phyloP scores from a whole-genome alignment of 2,888 invertebrate genomes.

The Dorcus parallelipipedus region DNA sequence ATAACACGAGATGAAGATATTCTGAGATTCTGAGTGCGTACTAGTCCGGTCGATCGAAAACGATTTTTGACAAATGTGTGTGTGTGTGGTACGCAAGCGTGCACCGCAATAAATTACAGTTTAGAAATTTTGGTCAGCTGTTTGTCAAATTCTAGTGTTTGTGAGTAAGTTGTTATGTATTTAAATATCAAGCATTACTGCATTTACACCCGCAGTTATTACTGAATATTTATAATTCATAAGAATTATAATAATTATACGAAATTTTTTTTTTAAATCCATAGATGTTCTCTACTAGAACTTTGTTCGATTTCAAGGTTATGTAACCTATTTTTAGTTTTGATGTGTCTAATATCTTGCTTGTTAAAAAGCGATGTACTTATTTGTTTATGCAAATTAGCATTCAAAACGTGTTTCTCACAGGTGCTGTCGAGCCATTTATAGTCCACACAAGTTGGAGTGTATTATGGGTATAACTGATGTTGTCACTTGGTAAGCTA shows the following conservation, averaged over 20 bases:
- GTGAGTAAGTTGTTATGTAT: neutral
- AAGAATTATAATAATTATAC: neutral
- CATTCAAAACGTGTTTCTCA: constrained; percentile 1
- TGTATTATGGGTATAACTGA: constrained; percentile 37
- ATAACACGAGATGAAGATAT: no score
- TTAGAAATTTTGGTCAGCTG: constrained; percentile 11
- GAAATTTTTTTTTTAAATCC: no score
- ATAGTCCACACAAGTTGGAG: neutral
- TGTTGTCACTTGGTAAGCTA: constrained; percentile 38
- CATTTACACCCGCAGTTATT: neutral
- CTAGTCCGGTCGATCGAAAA: no score
- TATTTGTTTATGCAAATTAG: neutral
- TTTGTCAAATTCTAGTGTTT: constrained; percentile 10
- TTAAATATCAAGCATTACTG: neutral
- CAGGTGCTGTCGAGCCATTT: neutral
- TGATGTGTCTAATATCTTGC: neutral
- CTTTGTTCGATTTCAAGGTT: constrained; percentile 9
- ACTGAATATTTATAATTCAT: neutral
- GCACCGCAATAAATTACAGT: no score
- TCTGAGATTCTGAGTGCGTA: no score
- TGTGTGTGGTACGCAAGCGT: no score
- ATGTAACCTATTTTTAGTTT: constrained; percentile 10
- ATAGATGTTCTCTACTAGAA: neutral
- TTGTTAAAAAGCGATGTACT: neutral
- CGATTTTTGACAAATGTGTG: no score